Conservation (phyloP, 2,888 invertebrate species). For the Zonitis immaculata region DNA sequence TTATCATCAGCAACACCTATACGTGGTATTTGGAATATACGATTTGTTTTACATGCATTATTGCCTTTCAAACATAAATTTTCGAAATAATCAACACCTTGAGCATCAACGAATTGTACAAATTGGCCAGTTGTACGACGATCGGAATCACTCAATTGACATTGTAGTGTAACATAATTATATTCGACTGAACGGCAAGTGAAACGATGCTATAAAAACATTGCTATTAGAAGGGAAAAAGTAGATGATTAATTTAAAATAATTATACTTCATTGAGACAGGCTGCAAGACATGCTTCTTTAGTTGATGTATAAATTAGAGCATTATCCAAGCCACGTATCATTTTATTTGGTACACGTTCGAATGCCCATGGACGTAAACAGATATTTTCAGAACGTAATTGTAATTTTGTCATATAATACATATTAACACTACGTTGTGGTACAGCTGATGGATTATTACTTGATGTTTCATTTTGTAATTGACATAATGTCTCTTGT, state of each 20-base stretch:
- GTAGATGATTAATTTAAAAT: too few relatives aligned
- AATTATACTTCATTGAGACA: constrained; percentile 77
- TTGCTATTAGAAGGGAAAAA: too few relatives aligned
- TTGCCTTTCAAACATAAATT: constrained; percentile 80
- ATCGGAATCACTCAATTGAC: constrained; percentile 86
- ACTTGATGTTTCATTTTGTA: constrained; percentile 89
- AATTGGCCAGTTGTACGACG: constrained; percentile 81
- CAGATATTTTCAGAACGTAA: constrained; percentile 89
- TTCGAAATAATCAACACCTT: constrained; percentile 80
- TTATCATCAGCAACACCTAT: constrained; percentile 89
- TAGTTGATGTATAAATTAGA: constrained; percentile 87
- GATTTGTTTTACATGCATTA: constrained; percentile 81
- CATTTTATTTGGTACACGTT: constrained; percentile 88
- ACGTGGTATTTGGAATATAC: constrained; percentile 74
- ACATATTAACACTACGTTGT: constrained; percentile 81
- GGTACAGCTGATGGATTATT: constrained; percentile 83
- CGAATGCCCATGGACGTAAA: constrained; percentile 88
- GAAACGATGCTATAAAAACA: constrained; percentile 70
- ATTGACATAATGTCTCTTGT: constrained; percentile 84
- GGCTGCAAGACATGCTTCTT: constrained; percentile 89
- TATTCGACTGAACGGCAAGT: constrained; percentile 89
- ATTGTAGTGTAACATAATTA: constrained; percentile 88
- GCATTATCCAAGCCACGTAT: constrained; percentile 87
- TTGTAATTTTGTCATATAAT: constrained; percentile 92
- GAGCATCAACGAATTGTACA: constrained; percentile 86